These are phyloP conservation scores for Rhizomys pruinosus DNA, from an alignment of 2,113 vertebrate species.

Conservation along the genomic window DNA sequence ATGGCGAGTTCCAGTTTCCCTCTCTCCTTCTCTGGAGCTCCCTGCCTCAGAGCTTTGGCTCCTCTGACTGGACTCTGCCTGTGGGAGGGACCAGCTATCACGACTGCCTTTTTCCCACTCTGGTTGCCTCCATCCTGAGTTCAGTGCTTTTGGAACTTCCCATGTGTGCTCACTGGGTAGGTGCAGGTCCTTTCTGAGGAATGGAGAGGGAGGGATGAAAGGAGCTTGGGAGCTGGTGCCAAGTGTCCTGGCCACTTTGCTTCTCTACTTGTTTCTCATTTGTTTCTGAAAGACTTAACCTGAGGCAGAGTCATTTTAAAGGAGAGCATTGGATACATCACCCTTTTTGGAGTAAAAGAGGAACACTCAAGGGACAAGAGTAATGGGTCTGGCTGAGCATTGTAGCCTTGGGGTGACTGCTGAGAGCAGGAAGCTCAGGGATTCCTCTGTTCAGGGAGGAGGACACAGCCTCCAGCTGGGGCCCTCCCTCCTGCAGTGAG, in stretches of 20 bases:
- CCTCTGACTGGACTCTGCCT: not conserved
- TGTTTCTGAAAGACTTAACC: not conserved
- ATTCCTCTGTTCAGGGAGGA: not conserved
- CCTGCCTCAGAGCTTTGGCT: not conserved
- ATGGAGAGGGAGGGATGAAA: not conserved
- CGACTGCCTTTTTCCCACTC: not conserved
- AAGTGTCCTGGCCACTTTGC: not conserved
- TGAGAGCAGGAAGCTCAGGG: not conserved
- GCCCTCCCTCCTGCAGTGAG: not conserved
- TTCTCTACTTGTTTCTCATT: not conserved
- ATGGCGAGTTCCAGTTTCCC: not conserved
- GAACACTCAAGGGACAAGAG: not conserved
- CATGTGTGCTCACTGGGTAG: rapidly evolving
- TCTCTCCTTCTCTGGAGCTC: not conserved
- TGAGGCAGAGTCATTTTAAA: not conserved
- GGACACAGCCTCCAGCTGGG: not conserved
- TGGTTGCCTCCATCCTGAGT: not conserved
- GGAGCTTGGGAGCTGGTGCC: not conserved
- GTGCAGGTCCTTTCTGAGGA: not conserved
- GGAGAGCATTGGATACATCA: not conserved
- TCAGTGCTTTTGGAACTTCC: not conserved
- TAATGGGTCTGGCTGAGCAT: not conserved
- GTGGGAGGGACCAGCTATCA: not conserved
- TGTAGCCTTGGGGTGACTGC: not conserved
- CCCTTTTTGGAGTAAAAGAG: not conserved